Percentiles rank a stretch among this genome's conserved stretches.
Evolutionary conservation across 2,797 vertebrate genomes (phyloP).

Genomic region (Sorex maritimensis): DNA sequence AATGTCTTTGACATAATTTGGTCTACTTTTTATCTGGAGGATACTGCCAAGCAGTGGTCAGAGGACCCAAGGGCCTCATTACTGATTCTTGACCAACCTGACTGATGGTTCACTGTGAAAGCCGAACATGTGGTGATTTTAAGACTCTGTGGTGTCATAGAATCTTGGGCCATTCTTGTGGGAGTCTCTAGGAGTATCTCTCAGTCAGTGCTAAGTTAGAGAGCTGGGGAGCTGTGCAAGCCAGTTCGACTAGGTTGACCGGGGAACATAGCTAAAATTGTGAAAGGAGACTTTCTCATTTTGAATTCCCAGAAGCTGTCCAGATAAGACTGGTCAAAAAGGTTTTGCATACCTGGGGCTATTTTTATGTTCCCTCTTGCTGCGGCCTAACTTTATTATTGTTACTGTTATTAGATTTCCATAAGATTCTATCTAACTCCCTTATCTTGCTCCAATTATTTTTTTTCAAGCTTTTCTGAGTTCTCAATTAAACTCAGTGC

Average conservation of each 20-base stretch:
- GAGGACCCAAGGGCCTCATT: too few species aligned
- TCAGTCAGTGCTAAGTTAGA: not conserved
- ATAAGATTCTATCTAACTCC: not conserved
- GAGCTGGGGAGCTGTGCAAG: not conserved
- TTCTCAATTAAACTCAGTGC: conserved; percentile 26
- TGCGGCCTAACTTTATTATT: not conserved
- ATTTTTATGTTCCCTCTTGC: not conserved
- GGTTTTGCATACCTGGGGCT: not conserved
- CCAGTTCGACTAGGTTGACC: not conserved
- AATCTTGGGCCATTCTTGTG: too few species aligned
- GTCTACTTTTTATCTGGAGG: too few species aligned
- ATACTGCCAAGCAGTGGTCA: too few species aligned
- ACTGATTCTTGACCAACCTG: too few species aligned
- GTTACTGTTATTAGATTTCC: not conserved
- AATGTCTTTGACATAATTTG: not conserved
- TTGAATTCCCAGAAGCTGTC: not conserved
- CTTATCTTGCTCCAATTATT: not conserved
- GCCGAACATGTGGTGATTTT: too few species aligned
- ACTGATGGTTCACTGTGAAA: too few species aligned
- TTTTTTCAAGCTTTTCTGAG: conserved; percentile 49
- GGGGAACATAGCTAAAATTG: not conserved
- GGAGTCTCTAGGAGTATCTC: too few species aligned
- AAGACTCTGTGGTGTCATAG: too few species aligned
- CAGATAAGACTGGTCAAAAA: not conserved
- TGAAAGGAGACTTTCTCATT: not conserved